Evolutionary conservation across 2,797 vertebrate species (phyloP), one percentile per base, ranked within the genome.

Genomic region (Myripristis jacobus): DNA sequence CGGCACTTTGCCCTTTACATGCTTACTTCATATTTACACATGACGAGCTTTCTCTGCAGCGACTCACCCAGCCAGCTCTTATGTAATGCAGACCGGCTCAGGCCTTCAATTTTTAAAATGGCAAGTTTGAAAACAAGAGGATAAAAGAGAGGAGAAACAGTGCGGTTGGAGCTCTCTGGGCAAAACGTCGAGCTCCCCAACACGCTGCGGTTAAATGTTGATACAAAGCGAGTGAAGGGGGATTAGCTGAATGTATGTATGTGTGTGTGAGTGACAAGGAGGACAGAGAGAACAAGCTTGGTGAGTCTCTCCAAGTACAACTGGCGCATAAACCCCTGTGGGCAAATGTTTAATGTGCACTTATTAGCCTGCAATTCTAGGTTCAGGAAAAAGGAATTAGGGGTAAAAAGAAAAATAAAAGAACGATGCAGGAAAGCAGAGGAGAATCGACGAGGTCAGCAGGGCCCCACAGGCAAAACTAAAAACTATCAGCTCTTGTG

Each of bases 121-220:
- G 34, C 0, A 3, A 56, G 21, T 64, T 82, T 82, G 25, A 55
- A 79, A 76, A 66, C 62, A 54, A 31, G 3, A 51, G 22, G 36
- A 70, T 36, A 51, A 80, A 81, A 72, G 24, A 72, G 24, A 65
- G 57, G 43, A 34, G 63, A 44, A 22, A 29, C 16, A 6, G 62
- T 24, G 54, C 78, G 78, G 79, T 75, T 72, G 51, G 27, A 70
- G 41, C 76, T 81, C 75, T 64, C 44, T 34, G 22, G 46, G 78
- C 67, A 63, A 55, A 80, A 77, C 77, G 81, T 86, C 81, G 46
- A 82, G 80, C 59, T 86, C 64, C 60, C 54, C 87, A 72, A 75
- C 80, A 82, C 60, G 67, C 77, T 48, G 53, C 25, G 48, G 70
- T 73, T 86, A 64, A 89, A 90, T 85, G 61, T 91, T 91, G 50